These are phyloP conservation scores for Aricia artaxerxes DNA, from an alignment of 2,888 invertebrate species.

Conservation along the genomic window DNA sequence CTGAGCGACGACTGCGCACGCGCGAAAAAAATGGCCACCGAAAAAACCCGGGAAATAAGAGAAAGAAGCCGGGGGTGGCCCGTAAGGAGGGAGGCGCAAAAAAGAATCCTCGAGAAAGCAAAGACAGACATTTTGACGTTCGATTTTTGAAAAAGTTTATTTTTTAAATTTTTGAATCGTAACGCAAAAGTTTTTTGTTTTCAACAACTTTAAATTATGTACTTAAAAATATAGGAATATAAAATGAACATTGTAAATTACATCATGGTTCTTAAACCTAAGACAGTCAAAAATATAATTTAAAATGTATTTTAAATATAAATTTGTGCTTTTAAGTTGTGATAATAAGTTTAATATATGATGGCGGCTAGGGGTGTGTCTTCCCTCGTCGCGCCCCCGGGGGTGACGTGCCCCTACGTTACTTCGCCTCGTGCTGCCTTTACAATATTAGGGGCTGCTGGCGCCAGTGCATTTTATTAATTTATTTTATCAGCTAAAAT, in stretches of 20 bases:
- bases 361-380: constrained; percentile 65
- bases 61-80: constrained; percentile 63
- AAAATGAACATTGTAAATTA: too few relatives aligned
- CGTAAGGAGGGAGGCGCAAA: constrained; percentile 52
- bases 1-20: constrained; percentile 57
- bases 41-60: constrained; percentile 76
- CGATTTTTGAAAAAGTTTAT: constrained; percentile 23
- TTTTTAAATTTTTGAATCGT: background rate
- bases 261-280: background rate
- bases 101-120: constrained; percentile 45
- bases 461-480: constrained; percentile 32
- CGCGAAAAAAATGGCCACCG: constrained; percentile 74
- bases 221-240: too few relatives aligned
- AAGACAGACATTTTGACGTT: constrained; percentile 37
- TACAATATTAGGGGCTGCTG: constrained; percentile 41
- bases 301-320: background rate
- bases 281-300: background rate
- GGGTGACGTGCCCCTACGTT: constrained; percentile 55
- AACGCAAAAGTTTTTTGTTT: background rate
- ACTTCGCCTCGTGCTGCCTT: constrained; percentile 55
- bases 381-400: constrained; percentile 60
- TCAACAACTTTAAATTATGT: background rate
- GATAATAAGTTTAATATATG: constrained; percentile 26
- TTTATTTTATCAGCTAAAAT: too few relatives aligned
- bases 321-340: constrained; percentile 8